These are phyloP conservation scores for Gadus chalcogrammus DNA, from an alignment of 2,113 vertebrate species.

Conservation along the genomic window DNA sequence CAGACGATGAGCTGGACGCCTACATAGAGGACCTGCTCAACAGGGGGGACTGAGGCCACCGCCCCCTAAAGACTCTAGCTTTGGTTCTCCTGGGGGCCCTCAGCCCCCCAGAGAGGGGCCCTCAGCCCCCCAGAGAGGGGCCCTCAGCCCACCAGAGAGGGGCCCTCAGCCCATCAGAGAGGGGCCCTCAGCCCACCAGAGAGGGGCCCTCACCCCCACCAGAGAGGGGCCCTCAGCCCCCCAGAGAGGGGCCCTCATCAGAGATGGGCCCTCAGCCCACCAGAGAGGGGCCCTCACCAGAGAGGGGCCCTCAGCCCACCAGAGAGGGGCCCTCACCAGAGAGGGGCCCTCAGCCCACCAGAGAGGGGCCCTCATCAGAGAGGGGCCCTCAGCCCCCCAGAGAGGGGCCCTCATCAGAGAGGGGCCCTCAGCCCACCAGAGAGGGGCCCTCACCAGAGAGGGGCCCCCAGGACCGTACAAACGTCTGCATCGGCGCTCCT, in stretches of 20 bases:
- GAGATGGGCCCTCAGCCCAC: not conserved
- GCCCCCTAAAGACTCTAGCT: not conserved
- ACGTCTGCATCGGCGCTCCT: slow-evolving; percentile 23
- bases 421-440: too few relatives aligned
- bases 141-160: slow-evolving; percentile 1
- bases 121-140: too few relatives aligned
- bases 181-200: not conserved
- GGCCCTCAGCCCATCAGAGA: slow-evolving; percentile 27
- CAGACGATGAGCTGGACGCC: slow-evolving; percentile 95
- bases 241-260: too few relatives aligned
- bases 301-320: not conserved
- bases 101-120: too few relatives aligned
- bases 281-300: slow-evolving; percentile 18
- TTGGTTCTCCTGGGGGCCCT: too few relatives aligned
- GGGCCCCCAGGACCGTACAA: not conserved
- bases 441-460: too few relatives aligned
- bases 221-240: too few relatives aligned
- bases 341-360: too few relatives aligned
- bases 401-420: slow-evolving; percentile 19
- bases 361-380: too few relatives aligned
- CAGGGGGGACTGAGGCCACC: slow-evolving; percentile 83
- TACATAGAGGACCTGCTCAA: slow-evolving; percentile 97
- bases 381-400: not conserved
- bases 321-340: too few relatives aligned
- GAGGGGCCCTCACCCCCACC: too few relatives aligned